Percentiles rank a stretch among this genome's conserved stretches.
These are phyloP conservation scores for Parochlus steinenii DNA, from an alignment of 2,888 invertebrate species.

Conservation along the genomic window DNA sequence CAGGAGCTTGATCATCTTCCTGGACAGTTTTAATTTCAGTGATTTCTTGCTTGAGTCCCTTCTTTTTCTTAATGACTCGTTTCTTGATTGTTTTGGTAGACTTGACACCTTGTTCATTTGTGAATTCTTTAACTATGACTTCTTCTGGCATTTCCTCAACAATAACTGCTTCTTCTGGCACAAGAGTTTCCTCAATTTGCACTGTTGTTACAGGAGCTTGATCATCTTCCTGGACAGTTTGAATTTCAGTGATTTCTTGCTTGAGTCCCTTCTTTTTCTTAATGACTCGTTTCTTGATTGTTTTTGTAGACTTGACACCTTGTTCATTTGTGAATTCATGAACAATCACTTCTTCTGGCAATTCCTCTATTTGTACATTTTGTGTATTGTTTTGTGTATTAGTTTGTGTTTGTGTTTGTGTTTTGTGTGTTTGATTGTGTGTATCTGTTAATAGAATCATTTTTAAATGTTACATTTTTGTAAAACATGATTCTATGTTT, in stretches of 20 bases:
- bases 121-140: constrained; percentile 18
- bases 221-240: constrained; percentile 28
- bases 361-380: constrained; percentile 8
- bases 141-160: constrained; percentile 26
- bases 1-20: too few species aligned
- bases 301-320: constrained; percentile 21
- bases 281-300: constrained; percentile 17
- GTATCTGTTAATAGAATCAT: constrained; percentile 16
- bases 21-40: constrained; percentile 23
- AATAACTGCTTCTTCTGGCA: constrained; percentile 15
- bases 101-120: too few species aligned
- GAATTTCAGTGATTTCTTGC: constrained; percentile 29
- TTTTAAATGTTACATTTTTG: constrained; percentile 1
- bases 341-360: constrained; percentile 15
- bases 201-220: constrained; percentile 28
- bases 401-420: constrained; percentile 13
- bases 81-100: too few species aligned
- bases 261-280: constrained; percentile 17
- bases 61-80: too few species aligned
- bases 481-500: constrained; percentile 4
- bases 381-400: constrained; percentile 12
- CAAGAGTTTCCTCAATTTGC: constrained; percentile 16
- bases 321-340: constrained; percentile 18
- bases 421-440: constrained; percentile 8
- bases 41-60: constrained; percentile 19